Evolutionary conservation across 92 coral and sea anemone species (phyloP), one percentile per base, ranked within the genome.

Genomic region (Plumapathes pennacea): DNA sequence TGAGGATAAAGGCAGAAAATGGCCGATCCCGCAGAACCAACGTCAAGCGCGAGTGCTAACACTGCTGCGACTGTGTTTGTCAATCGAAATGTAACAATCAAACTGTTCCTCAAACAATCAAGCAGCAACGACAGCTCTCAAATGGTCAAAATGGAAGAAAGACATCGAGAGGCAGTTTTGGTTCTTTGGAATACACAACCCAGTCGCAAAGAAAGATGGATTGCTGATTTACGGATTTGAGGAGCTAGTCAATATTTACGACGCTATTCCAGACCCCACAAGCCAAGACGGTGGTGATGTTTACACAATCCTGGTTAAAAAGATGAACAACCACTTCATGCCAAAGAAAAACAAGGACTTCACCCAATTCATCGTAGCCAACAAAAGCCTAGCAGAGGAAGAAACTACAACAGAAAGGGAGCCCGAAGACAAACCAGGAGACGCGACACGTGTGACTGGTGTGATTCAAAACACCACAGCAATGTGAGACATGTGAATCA

Each of bases 281-380:
- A 4, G 11, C 13, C 39, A 41, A 23, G 60, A 51, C 45, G 54
- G 57, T 34, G 57, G 22, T 10, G 50, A 79, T 36, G 64, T 21
- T 18, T 43, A 78, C 56, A 37, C 67, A 12, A 48, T 21, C 4
- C 50, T 70, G 10, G 55, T 70, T 31, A 5, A 50, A 26, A 76
- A 76, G 25, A 55, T 76, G 10, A 69, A 76, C 47, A 65, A 60
- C 32, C 75, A 76, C 15, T 67, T 76, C 17, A 28, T 71, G 28
- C 76, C 83, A 15, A 57, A 45, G 36, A 55, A 76, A 50, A 76
- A 67, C 54, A 80, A 80, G 42, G 86, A 63, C 56, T 72, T 37
- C 54, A 66, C 87, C 8, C 11, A 76, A 72, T 80, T 81, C 57
- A 71, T 61, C 32, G 60, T 81, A n/a, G 77, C 81, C 24, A 50